A percentile compares a stretch with the other conserved stretches of the same genome.
phyloP scores from a whole-genome alignment of 2,113 vertebrate genomes.

The Ellobius talpinus region DNA sequence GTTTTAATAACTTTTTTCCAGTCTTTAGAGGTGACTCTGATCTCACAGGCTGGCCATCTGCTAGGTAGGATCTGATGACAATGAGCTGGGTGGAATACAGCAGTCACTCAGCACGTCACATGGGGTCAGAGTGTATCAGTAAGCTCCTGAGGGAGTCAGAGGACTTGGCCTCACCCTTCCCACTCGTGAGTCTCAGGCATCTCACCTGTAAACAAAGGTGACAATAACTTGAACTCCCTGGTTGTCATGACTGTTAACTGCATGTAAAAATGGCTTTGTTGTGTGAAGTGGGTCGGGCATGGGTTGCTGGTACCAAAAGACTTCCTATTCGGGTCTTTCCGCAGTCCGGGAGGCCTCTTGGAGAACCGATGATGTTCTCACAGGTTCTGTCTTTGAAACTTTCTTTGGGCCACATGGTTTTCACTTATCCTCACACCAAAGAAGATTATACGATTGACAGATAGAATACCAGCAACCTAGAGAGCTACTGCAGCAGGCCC shows the following conservation, averaged over 20 bases:
- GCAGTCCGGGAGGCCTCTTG: background rate
- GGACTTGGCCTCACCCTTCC: background rate
- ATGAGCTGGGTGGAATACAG: background rate
- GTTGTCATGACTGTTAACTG: background rate
- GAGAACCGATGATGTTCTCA: background rate
- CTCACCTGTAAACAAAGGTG: background rate
- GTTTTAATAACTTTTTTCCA: background rate
- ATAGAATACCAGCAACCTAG: slow-evolving; percentile 59
- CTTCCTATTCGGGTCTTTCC: background rate
- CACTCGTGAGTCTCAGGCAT: background rate
- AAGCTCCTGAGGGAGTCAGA: background rate
- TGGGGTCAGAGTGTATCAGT: background rate
- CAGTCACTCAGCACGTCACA: background rate
- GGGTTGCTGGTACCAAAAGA: background rate
- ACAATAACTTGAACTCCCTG: background rate
- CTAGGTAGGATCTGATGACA: background rate
- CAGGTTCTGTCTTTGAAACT: slow-evolving; percentile 32
- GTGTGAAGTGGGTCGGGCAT: background rate
- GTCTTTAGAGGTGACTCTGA: background rate
- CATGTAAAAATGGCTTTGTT: background rate
- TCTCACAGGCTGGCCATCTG: background rate
- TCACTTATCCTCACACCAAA: slow-evolving; percentile 14
- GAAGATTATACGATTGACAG: slow-evolving; percentile 76
- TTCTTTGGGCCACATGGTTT: slow-evolving; percentile 33
- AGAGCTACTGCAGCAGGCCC: slow-evolving; percentile 65